Conservation (phyloP, 2,797 vertebrate genomes). For the Pachyuromys duprasi region DNA sequence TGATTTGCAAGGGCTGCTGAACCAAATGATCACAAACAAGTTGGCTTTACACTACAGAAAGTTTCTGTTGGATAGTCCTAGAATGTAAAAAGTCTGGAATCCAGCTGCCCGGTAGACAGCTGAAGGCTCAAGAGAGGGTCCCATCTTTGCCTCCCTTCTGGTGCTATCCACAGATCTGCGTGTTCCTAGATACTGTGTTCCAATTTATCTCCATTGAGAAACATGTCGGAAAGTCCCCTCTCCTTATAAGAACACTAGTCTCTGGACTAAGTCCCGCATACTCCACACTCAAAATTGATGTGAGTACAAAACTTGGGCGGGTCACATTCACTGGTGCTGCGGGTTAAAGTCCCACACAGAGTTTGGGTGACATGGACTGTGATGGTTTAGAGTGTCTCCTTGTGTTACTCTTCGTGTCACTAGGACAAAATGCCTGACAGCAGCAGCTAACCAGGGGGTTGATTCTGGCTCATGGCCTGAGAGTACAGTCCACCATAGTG, state of each 20-base stretch:
- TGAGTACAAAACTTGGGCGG: background rate
- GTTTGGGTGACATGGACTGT: background rate
- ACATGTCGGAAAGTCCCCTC: background rate
- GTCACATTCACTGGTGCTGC: background rate
- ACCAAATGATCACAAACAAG: background rate
- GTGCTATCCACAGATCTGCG: no score
- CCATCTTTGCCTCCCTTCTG: background rate
- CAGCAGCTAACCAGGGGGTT: background rate
- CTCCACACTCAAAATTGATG: background rate
- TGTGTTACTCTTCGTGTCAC: background rate
- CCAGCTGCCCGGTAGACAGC: background rate
- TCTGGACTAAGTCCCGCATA: background rate
- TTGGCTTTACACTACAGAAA: background rate
- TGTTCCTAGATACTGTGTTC: background rate
- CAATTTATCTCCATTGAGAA: background rate
- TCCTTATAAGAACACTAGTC: background rate
- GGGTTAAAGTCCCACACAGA: background rate
- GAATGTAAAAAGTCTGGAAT: background rate
- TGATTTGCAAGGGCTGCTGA: background rate
- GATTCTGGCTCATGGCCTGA: background rate
- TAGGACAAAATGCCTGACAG: background rate
- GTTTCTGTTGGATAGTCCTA: no score
- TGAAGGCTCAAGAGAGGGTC: background rate
- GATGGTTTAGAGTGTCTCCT: background rate
- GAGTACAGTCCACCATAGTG: background rate